phyloP scores from a whole-genome alignment of 2,888 invertebrate species.

The Lithophane leautieri region DNA sequence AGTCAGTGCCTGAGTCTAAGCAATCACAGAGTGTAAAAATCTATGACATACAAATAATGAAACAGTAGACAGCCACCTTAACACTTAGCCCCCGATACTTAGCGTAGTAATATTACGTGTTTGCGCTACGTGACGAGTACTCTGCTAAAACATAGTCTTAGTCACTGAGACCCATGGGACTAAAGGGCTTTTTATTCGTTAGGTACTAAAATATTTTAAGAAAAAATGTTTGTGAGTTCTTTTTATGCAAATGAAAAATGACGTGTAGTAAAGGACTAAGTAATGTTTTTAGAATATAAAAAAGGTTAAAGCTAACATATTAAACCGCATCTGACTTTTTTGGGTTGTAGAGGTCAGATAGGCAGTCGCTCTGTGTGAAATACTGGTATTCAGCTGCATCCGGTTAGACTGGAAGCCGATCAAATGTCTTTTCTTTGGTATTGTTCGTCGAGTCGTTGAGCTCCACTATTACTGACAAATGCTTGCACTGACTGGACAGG shows the following conservation, averaged over 20 bases:
- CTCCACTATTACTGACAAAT: too few relatives aligned
- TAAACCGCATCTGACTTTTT: not conserved
- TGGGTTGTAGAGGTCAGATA: too few relatives aligned
- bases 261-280: not conserved
- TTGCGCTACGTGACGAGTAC: conserved; percentile 66
- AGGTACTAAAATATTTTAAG: not conserved
- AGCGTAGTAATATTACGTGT: conserved; percentile 70
- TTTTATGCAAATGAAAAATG: conserved; percentile 6
- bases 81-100: conserved; percentile 66
- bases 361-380: too few relatives aligned
- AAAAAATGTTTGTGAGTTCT: not conserved
- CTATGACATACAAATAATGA: too few relatives aligned
- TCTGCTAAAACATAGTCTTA: conserved; percentile 46
- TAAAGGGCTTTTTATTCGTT: conserved; percentile 30
- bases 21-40: too few relatives aligned
- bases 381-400: too few relatives aligned
- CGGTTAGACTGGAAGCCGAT: too few relatives aligned
- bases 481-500: too few relatives aligned
- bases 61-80: not conserved
- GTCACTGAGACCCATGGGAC: not conserved
- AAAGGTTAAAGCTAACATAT: not conserved
- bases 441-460: too few relatives aligned
- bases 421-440: too few relatives aligned
- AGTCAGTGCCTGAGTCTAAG: too few relatives aligned
- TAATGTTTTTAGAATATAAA: not conserved